Base-by-base conservation (phyloP, 2,797 vertebrate genomes). In the Rhinatrema bivittatum region DNA sequence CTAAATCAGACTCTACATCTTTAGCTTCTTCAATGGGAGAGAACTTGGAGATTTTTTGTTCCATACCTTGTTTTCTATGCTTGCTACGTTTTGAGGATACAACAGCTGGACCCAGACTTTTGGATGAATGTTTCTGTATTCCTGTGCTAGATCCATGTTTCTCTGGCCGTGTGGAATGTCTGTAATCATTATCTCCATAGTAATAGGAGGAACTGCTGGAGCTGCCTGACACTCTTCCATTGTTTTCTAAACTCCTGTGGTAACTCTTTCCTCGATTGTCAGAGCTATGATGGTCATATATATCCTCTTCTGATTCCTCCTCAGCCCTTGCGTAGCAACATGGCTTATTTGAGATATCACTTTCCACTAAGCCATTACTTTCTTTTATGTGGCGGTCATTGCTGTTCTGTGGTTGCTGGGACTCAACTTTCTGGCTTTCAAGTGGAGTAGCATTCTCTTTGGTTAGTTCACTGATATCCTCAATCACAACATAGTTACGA, bases 21-120 rank as follows among this genome's bases (percentile, higher is more conserved):
- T 93, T 90, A 51, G 96, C 94, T 77, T 99, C 96, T 68, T 99
- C 96, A 1, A 99, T 99, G 19, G 96, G 96, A 1, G 96, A 99
- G 72, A 99, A 99, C 72, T 98, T 98, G 3, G 96, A 98, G 60
- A 98, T 92, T 73, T 99, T 99, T 56, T 99, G 96, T 51, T 99
- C 96, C 78, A 98, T 91, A 61, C 93, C 92, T 63, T 97, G 96
- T 68, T 98, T 99, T 43, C 95, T 86, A 68, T 99, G 96, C 58
- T 98, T 98, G 77, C 93, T 98, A 59, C 96, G 91, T 70, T 99
- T 99, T 1, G 94, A 89, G 12, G 94, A 90, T 39, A 94, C 51
- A 10, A 95, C 96, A 1, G 96, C 95, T 0, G 95, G 95, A 8
- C 90, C 94, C 42, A 96, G 63, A 68, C 87, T 97, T 71, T 99